Evolutionary conservation across 2,797 vertebrate species (phyloP), one percentile per base, ranked within the genome.

Genomic region (Apogon hyalosoma): DNA sequence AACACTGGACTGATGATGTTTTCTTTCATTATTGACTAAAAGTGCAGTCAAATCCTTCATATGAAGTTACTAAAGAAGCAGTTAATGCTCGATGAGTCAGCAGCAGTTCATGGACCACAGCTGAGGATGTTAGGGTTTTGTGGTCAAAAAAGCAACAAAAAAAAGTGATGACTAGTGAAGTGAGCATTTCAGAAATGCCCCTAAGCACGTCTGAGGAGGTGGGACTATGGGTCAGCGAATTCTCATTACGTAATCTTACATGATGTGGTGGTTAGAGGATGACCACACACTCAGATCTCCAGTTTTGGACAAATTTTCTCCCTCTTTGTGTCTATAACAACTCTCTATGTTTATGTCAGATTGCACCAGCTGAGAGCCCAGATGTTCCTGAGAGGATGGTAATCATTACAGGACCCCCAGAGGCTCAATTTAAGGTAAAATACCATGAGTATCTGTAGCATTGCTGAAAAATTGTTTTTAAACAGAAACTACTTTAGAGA

Each of bases 401-500:
- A 74, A 96, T 98, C 83, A 97, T 98, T 91, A 98, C 95, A 0
- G 97, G 97, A 51, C 94, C 96, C 0, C 95, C 97, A 0, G 97
- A 98, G 89, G 96, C 97, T 70, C 97, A 98, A 91, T 98, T 98
- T 90, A 98, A 98, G 96, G 97, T 98, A 82, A 86, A 88, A 12
- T 33, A 41, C 11, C 12, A 49, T 31, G 1, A 31, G 19, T 11
- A 8, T 60, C 11, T 39, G 8, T 1, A 14, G 41, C 0, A 33
- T 31, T 11, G 38, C n/a, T 16, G 19, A 7, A 57, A 38, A n/a
- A 0, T 0, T 0, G 52, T 12, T 41, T 47, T 48, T 1, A 55
- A 39, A 10, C 2, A 19, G 15, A 48, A 28, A 15, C 3, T 7
- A 16, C 41, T 41, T 19, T 48, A 1, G 21, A 12, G 18, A 57